These are phyloP conservation scores for Rhinolophus sinicus DNA, from an alignment of 2,113 vertebrate genomes.

Conservation along the genomic window DNA sequence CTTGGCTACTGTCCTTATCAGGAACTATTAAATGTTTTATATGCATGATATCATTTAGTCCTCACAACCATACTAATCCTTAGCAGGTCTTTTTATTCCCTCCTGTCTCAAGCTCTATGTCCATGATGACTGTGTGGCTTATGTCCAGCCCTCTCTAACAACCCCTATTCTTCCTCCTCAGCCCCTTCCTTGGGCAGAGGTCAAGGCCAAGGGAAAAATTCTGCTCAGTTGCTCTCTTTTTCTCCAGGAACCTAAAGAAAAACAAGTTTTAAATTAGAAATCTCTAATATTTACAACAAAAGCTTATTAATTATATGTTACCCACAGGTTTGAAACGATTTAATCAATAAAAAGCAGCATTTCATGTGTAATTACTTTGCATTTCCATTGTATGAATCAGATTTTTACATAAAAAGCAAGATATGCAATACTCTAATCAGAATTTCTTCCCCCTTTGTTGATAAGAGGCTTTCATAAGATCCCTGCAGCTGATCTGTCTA, in stretches of 20 bases:
- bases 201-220: background rate
- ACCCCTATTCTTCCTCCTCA: background rate
- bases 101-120: background rate
- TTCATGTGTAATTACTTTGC: background rate
- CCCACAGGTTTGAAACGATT: background rate
- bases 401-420: conserved; percentile 22
- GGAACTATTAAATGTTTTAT: too few relatives aligned
- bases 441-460: background rate
- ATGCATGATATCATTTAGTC: too few relatives aligned
- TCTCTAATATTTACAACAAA: background rate
- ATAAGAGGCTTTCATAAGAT: background rate
- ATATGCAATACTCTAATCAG: background rate
- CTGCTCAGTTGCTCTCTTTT: background rate
- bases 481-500: background rate
- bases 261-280: conserved; percentile 3
- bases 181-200: background rate
- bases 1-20: too few relatives aligned
- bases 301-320: background rate
- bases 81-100: background rate
- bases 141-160: background rate
- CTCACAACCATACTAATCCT: background rate
- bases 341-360: background rate
- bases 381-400: background rate
- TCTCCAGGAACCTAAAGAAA: background rate
- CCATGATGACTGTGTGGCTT: background rate